A percentile compares a stretch with the other conserved stretches of the same genome.
Conservation (phyloP, 2,888 invertebrate genomes). For the Metallyticus violacea region DNA sequence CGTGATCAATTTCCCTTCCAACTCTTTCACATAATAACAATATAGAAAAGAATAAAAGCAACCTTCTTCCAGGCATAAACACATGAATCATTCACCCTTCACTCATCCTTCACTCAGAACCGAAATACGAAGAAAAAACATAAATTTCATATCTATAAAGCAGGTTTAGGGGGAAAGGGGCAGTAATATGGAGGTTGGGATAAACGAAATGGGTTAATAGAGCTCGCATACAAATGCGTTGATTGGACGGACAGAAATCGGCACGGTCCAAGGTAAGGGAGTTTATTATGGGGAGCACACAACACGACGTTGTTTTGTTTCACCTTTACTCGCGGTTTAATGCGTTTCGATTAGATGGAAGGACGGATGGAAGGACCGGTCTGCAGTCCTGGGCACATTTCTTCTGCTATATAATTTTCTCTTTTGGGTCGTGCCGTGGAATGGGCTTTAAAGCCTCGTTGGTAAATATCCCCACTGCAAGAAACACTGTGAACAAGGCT, state of each 20-base stretch:
- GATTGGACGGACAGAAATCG: neutral
- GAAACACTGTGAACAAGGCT: neutral
- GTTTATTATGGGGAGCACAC: neutral
- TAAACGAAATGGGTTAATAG: slow-evolving; percentile 10
- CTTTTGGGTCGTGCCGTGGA: slow-evolving; percentile 15
- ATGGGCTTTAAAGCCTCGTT: slow-evolving; percentile 8
- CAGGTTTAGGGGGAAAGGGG: neutral
- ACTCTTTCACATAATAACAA: slow-evolving; percentile 20
- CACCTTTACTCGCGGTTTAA: slow-evolving; percentile 3
- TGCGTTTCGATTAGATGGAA: slow-evolving; percentile 20
- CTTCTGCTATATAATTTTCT: slow-evolving; percentile 26
- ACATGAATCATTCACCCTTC: slow-evolving; percentile 25
- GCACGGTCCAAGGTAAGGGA: too few species aligned
- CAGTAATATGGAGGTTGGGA: neutral
- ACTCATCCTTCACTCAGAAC: slow-evolving; percentile 22
- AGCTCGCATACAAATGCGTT: slow-evolving; percentile 23
- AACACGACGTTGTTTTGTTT: neutral
- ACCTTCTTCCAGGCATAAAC: slow-evolving; percentile 15
- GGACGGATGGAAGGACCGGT: neutral
- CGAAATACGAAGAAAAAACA: neutral
- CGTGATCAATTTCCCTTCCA: neutral
- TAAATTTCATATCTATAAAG: slow-evolving; percentile 22
- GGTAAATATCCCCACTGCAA: neutral
- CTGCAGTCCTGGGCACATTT: neutral
- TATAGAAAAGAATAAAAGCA: slow-evolving; percentile 11